phyloP scores from a whole-genome alignment of 2,797 vertebrate genomes.

The Echiichthys vipera region DNA sequence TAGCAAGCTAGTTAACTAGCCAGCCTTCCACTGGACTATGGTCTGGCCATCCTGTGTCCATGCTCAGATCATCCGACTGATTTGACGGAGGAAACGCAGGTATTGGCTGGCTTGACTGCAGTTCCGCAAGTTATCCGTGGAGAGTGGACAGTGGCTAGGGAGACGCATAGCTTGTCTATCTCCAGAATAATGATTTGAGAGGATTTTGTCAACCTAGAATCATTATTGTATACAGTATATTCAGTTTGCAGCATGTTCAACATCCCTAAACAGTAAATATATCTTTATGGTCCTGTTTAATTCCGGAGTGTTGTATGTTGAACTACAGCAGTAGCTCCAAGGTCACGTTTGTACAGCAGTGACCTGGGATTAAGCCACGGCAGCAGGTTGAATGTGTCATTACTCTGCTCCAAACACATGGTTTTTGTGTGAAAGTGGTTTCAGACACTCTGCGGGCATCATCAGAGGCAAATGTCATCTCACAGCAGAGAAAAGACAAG shows the following conservation, averaged over 20 bases:
- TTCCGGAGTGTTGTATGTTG: background rate
- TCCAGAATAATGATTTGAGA: no score
- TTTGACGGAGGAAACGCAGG: no score
- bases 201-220: no score
- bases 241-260: conserved; percentile 7
- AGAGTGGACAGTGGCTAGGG: no score
- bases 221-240: no score
- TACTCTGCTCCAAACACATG: conserved; percentile 37
- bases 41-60: no score
- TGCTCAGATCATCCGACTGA: no score
- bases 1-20: no score
- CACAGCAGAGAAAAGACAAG: conserved; percentile 55
- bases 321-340: conserved; percentile 5
- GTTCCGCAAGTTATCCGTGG: no score
- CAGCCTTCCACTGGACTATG: no score
- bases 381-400: conserved; percentile 42
- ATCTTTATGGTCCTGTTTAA: background rate
- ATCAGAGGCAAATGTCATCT: conserved; percentile 64
- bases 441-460: conserved; percentile 52
- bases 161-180: no score
- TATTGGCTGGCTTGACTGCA: no score
- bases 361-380: conserved; percentile 25
- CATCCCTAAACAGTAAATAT: background rate
- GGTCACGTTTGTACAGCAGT: conserved; percentile 18
- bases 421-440: conserved; percentile 44